Conservation (phyloP, 2,113 vertebrate genomes). For the Tetrax tetrax region DNA sequence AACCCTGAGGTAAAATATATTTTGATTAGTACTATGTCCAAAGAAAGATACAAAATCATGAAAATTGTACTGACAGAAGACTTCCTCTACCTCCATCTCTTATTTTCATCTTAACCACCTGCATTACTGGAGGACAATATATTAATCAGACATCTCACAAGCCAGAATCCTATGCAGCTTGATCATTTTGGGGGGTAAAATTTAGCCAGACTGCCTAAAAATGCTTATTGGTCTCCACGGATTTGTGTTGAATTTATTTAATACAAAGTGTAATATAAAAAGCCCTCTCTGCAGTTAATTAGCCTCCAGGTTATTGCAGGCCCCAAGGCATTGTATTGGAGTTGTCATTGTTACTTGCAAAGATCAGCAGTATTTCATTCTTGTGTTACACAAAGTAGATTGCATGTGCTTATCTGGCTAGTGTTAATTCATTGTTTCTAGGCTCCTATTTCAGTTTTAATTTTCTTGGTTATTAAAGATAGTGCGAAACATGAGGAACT, state of each 20-base stretch:
- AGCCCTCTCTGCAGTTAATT: constrained; percentile 30
- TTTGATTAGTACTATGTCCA: neutral
- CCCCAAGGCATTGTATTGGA: neutral
- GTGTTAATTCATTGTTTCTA: neutral
- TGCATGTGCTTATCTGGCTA: neutral
- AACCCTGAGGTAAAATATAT: neutral
- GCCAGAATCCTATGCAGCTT: neutral
- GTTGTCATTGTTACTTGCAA: constrained; percentile 24
- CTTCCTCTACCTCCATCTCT: neutral
- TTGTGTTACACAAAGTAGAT: neutral
- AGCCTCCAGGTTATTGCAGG: constrained; percentile 44
- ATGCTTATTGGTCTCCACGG: constrained; percentile 19
- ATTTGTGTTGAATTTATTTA: constrained; percentile 54
- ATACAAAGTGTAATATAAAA: constrained; percentile 24
- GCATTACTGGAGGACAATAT: neutral
- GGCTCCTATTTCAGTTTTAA: neutral
- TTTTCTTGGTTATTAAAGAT: neutral
- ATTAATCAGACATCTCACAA: neutral
- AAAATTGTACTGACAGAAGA: neutral
- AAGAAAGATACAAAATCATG: neutral
- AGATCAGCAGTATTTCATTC: constrained; percentile 56
- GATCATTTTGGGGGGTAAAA: constrained; percentile 15
- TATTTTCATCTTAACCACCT: neutral
- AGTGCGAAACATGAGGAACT: neutral
- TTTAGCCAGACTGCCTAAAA: constrained; percentile 49